phyloP scores from a whole-genome alignment of 1,140 invertebrate species.

The Aphelenchoides avenae region DNA sequence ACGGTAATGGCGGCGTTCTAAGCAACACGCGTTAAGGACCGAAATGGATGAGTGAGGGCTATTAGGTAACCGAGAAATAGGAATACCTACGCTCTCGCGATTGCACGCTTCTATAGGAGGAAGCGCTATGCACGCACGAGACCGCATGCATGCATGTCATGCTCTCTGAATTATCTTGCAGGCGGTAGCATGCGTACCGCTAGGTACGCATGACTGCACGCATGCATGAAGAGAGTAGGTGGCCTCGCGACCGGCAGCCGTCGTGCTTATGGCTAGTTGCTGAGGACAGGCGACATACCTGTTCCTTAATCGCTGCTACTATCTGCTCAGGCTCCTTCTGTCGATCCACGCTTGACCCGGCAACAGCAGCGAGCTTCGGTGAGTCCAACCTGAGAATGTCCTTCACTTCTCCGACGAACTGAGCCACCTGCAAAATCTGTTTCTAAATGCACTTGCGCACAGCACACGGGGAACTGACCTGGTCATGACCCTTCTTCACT shows the following conservation, averaged over 20 bases:
- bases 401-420: constrained; percentile 38
- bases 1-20: constrained; percentile 34
- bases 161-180: too few relatives aligned
- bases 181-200: too few relatives aligned
- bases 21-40: constrained; percentile 13
- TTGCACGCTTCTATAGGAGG: too few relatives aligned
- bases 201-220: too few relatives aligned
- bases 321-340: neutral
- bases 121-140: too few relatives aligned
- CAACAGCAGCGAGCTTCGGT: constrained; percentile 17
- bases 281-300: constrained; percentile 32
- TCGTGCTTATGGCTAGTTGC: too few relatives aligned
- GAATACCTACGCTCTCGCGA: too few relatives aligned
- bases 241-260: too few relatives aligned
- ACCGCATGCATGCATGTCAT: too few relatives aligned
- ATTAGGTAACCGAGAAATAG: too few relatives aligned
- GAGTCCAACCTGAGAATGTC: constrained; percentile 34
- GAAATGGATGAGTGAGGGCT: neutral
- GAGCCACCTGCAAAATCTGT: constrained; percentile 36
- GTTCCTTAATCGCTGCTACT: constrained; percentile 33
- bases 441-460: neutral
- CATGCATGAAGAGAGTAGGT: too few relatives aligned
- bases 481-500: constrained; percentile 33
- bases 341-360: constrained; percentile 3
- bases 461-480: too few relatives aligned